Conservation (phyloP, 2,797 vertebrate genomes). For the Pogoniulus pusillus region DNA sequence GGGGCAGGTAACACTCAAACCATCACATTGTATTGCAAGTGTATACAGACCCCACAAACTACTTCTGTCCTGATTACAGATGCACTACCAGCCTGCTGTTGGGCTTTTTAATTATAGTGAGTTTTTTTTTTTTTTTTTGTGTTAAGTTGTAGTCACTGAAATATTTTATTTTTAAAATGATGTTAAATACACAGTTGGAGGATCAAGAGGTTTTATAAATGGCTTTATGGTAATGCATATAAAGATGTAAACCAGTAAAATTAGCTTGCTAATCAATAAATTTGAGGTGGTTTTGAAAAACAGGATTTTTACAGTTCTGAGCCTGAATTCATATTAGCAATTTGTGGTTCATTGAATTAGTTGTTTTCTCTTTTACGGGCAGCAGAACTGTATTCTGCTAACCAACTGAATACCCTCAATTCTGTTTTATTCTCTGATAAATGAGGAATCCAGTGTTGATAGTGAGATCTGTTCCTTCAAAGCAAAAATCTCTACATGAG, state of each 20-base stretch:
- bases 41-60: not conserved
- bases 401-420: not conserved
- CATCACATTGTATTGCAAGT: not conserved
- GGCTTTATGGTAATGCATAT: not conserved
- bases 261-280: not conserved
- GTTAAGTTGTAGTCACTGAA: not conserved
- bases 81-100: not conserved
- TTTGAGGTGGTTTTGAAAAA: not conserved
- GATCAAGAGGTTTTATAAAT: not conserved
- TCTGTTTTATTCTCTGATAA: slow-evolving; percentile 25
- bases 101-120: not conserved
- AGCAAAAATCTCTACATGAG: not conserved
- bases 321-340: not conserved
- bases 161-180: not conserved
- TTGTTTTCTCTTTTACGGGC: not conserved
- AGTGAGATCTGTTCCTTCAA: slow-evolving; percentile 33
- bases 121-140: not conserved
- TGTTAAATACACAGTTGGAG: not conserved
- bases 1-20: too few relatives aligned
- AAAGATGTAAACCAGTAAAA: not conserved
- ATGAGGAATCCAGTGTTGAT: not conserved
- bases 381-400: not conserved
- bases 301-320: not conserved
- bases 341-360: not conserved
- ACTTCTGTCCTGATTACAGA: slow-evolving; percentile 12